Evolutionary conservation across 2,113 vertebrate species (phyloP).

Genomic region (Muscicapa adusta): DNA sequence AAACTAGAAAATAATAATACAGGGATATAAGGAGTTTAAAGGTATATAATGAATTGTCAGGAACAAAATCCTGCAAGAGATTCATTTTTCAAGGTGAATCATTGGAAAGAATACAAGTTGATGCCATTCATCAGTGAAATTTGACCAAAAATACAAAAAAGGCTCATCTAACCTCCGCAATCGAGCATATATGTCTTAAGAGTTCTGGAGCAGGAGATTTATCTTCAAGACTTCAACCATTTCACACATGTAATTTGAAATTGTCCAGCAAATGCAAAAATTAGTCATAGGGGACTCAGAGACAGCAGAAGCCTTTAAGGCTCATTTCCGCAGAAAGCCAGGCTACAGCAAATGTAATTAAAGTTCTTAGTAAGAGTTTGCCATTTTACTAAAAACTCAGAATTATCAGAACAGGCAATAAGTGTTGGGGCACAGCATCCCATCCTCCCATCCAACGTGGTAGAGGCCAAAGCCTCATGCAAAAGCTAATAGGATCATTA

Average conservation of each 20-base stretch:
- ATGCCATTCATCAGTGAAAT: not conserved
- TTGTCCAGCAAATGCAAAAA: not conserved
- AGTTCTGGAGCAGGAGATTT: not conserved
- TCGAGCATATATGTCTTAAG: not conserved
- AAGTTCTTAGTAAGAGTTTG: not conserved
- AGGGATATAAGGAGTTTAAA: not conserved
- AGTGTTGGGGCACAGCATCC: not conserved
- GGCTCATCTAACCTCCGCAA: not conserved
- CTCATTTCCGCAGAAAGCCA: not conserved
- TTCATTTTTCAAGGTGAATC: not conserved
- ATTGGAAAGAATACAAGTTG: not conserved
- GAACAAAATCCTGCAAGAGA: not conserved
- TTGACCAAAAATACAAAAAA: not conserved
- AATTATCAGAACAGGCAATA: not conserved
- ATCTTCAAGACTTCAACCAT: not conserved
- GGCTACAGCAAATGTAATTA: not conserved
- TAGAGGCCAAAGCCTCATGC: not conserved
- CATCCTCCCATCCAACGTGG: rapidly evolving
- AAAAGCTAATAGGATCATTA: constrained; percentile 21
- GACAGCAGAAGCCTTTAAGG: not conserved
- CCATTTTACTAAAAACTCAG: not conserved
- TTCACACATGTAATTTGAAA: not conserved
- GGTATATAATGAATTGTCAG: not conserved
- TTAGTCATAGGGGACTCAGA: not conserved
- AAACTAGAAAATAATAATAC: not conserved